Conservation (phyloP, 1,140 invertebrate genomes). For the Drosophila nigrodunni region DNA sequence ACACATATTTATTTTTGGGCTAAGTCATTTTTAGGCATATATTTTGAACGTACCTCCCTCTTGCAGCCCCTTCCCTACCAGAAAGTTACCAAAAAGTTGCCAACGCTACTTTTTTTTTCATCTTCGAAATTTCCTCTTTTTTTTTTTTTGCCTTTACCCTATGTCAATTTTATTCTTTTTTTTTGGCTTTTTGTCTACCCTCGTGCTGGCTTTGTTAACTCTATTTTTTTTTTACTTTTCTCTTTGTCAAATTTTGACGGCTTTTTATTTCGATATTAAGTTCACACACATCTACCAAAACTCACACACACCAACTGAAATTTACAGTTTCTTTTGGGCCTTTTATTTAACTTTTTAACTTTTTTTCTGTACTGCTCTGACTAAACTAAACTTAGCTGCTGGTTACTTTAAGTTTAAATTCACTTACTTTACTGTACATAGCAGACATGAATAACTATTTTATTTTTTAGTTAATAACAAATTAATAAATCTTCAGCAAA, state of each 20-base stretch:
- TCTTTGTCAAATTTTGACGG: slow-evolving; percentile 50
- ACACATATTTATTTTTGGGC: slow-evolving; percentile 63
- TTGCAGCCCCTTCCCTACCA: too few relatives aligned
- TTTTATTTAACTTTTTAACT: slow-evolving; percentile 6
- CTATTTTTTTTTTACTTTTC: slow-evolving; percentile 16
- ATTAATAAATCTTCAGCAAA: too few relatives aligned
- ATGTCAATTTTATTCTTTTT: slow-evolving; percentile 24
- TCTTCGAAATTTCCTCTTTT: slow-evolving; percentile 20
- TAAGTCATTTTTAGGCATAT: slow-evolving; percentile 68
- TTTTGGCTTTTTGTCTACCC: slow-evolving; percentile 16
- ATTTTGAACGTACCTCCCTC: slow-evolving; percentile 1
- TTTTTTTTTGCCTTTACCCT: slow-evolving; percentile 28
- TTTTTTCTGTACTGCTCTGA: slow-evolving; percentile 9
- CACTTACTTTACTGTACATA: too few relatives aligned
- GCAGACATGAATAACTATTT: too few relatives aligned
- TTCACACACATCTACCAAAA: slow-evolving; percentile 11
- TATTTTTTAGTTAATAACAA: too few relatives aligned
- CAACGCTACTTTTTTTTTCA: slow-evolving; percentile 8
- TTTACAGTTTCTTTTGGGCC: slow-evolving; percentile 26
- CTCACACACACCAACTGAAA: slow-evolving; percentile 4
- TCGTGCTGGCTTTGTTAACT: slow-evolving; percentile 22
- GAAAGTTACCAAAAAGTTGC: slow-evolving; percentile 58
- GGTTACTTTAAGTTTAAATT: slow-evolving; percentile 37
- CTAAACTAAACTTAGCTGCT: slow-evolving; percentile 53
- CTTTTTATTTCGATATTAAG: slow-evolving; percentile 56